Evolutionary conservation across 2,797 vertebrate species (phyloP), one percentile per base, ranked within the genome.

Genomic region (Percopsis omiscomaycus): DNA sequence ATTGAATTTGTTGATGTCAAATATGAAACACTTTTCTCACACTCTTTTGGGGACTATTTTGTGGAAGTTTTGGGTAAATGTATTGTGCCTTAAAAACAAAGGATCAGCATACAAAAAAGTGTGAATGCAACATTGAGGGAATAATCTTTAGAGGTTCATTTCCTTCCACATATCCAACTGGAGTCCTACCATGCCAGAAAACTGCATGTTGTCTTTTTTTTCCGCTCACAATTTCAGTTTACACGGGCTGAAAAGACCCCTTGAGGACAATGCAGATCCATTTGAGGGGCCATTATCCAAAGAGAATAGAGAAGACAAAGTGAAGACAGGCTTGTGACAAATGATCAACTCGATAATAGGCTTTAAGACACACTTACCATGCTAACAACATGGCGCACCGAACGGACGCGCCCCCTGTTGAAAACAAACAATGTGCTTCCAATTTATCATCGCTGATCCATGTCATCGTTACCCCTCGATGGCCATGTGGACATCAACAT

Each of bases 241-340:
- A 89, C 89, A 88, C 66, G 73, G 75, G 58, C 68, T 88, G 80
- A 84, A 90, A 86, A 82, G 85, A 79, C 57, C 86, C 67, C 61
- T 84, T 78, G 78, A 74, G 69, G 14, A 48, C 68, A 66, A 92
- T 92, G 90, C 90, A 89, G 90, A 92, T 91, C 83, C 61, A 69
- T 85, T 79, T 82, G 83, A 90, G 75, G 79, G 81, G 73, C 81
- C 86, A 89, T 93, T 92, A 90, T 91, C 84, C 77, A 66, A 80
- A 78, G 72, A 91, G 91, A 92, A 90, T 86, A 84, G 73, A 69
- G 55, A 75, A 82, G 85, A 90, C 90, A 91, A 89, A 85, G 81
- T 89, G 88, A 86, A 76, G 91, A 92, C 91, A 90, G 84, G 84
- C 77, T 54, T 3, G 82, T 94, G 92, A 94, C 93, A 92, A 93